Base-by-base conservation (phyloP, 2,888 invertebrate species). In the Epirrhoe tristata region DNA sequence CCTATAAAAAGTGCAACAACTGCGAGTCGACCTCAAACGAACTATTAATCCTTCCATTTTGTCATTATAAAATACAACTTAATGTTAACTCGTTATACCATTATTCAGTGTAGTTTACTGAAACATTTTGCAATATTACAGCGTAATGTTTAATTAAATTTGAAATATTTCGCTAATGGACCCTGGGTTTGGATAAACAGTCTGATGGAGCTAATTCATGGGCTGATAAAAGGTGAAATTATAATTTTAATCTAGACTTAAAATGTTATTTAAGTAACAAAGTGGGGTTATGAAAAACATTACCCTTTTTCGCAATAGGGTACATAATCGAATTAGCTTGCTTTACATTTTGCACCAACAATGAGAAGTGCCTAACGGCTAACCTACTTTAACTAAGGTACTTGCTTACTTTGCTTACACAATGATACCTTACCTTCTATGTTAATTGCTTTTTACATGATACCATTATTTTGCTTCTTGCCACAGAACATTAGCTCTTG, bases 31-130 rank as follows among this genome's bases (percentile, higher is more conserved):
- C 53, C 57, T 63, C 46, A 63, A 65, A 66, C 52, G 55, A 53
- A 8, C 67, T 3, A 70, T 68, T 68, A 69, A 72, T 63, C 69
- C 62, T 59, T 67, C 48, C 50, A 66, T 63, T 56, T 63, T 66
- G 66, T 63, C 67, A 48, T 59, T 58, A 59, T 69, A 67, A 65
- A 73, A 63, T 60, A 67, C 48, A 24, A 63, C 58, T 59, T 58
- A 48, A 58, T 63, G 54, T 54, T 58, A 39, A 34, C 52, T 51
- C 36, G 32, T 54, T 66, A 58, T 17, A 8, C 69, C 64, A 67
- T 67, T 70, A 70, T 68, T 67, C 59, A 70, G 64, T 67, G 54
- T 65, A 61, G 67, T 66, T 55, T 59, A 63, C 52, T n/a, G n/a
- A 34, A 16, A 31, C 31, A 48, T 56, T 63, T 59, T 56, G 67